A percentile compares a stretch with the other conserved stretches of the same genome.
Evolutionary conservation across 2,797 vertebrate genomes (phyloP).

Genomic region (Falco peregrinus): DNA sequence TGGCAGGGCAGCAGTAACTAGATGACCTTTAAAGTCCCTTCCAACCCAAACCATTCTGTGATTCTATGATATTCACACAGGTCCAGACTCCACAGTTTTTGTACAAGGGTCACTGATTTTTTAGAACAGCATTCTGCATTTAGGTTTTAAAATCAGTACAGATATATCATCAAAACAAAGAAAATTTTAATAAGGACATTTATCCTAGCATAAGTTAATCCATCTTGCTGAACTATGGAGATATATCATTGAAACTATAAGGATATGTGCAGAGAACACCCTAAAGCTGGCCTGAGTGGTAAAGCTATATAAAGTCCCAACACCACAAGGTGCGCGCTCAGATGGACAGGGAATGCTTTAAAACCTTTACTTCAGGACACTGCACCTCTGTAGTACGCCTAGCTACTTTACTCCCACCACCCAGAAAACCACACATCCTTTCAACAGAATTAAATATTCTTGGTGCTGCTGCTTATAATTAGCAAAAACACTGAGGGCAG

Average conservation of each 20-base stretch:
- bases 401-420: background rate
- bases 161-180: background rate
- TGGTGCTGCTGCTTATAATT: background rate
- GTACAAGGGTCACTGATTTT: background rate
- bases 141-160: background rate
- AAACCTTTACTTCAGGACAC: background rate
- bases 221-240: background rate
- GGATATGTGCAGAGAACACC: background rate
- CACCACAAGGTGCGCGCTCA: background rate
- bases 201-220: background rate
- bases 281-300: background rate
- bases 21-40: too few species aligned
- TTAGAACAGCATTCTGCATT: background rate
- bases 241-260: background rate
- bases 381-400: background rate
- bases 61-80: background rate
- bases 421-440: background rate
- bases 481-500: background rate
- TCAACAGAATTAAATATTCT: slow-evolving; percentile 17
- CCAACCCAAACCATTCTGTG: too few species aligned
- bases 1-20: too few species aligned
- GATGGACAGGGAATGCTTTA: background rate
- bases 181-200: background rate
- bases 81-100: background rate
- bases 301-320: background rate